phyloP scores from a whole-genome alignment of 2,888 invertebrate species.

The Ophioninae sp. region DNA sequence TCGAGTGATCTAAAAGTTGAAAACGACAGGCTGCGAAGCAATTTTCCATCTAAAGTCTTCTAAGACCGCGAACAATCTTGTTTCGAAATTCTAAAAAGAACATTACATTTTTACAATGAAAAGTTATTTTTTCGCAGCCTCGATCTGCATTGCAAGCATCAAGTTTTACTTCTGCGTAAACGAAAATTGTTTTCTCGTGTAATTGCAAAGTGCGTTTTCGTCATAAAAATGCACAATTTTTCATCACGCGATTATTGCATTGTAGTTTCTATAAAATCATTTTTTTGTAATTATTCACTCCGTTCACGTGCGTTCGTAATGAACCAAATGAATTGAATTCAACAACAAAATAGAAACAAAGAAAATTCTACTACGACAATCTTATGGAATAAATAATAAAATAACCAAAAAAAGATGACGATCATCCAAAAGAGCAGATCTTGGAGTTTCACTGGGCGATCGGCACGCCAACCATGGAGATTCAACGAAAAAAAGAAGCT shows the following conservation, averaged over 20 bases:
- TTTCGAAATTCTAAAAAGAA: neutral
- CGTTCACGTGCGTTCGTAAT: neutral
- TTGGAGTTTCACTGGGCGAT: neutral
- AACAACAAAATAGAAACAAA: neutral
- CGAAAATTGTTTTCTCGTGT: neutral
- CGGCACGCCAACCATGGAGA: neutral
- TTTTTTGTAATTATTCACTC: neutral
- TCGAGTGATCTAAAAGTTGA: neutral
- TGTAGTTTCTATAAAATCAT: neutral
- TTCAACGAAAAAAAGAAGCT: conserved; percentile 11
- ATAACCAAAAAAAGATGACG: conserved; percentile 3
- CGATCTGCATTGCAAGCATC: too few relatives aligned
- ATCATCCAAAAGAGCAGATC: conserved; percentile 23
- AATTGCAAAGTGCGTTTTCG: neutral
- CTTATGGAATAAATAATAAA: conserved; percentile 5
- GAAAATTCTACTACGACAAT: neutral
- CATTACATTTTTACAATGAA: neutral
- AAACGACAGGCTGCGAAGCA: neutral
- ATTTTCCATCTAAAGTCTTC: neutral
- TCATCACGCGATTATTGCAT: neutral
- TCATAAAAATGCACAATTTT: neutral
- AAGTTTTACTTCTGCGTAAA: neutral
- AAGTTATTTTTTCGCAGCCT: neutral
- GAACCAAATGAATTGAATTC: neutral
- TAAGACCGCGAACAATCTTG: neutral